Percentiles rank a stretch among this genome's conserved stretches.
Evolutionary conservation across 2,113 vertebrate species (phyloP).

Genomic region (Nothobranchius furzeri): DNA sequence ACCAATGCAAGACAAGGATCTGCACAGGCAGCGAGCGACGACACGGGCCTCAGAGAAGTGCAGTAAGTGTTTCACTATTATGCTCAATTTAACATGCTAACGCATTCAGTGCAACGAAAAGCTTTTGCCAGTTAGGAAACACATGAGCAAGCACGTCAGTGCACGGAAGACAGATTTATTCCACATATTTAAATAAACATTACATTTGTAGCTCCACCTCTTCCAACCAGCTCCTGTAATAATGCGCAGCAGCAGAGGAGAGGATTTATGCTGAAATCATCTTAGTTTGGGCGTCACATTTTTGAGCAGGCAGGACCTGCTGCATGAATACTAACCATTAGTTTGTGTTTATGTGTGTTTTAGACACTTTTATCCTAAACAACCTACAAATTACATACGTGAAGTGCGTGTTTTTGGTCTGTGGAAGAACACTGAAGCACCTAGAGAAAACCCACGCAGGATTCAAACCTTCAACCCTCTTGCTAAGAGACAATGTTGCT

Average conservation of each 20-base stretch:
- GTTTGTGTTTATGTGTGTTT: too few relatives aligned
- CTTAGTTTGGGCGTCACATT: too few relatives aligned
- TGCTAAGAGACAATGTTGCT: too few relatives aligned
- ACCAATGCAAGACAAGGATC: constrained; percentile 39
- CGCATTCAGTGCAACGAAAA: constrained; percentile 40
- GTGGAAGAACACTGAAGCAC: too few relatives aligned
- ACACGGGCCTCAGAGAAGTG: constrained; percentile 24
- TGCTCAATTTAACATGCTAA: constrained; percentile 53
- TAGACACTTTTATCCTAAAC: too few relatives aligned
- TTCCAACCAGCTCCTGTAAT: constrained; percentile 26
- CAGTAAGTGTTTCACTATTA: constrained; percentile 28
- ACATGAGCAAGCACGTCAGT: constrained; percentile 46
- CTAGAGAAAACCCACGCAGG: too few relatives aligned
- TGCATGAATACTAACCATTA: too few relatives aligned
- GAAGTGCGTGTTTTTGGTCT: too few relatives aligned
- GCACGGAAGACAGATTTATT: constrained; percentile 41
- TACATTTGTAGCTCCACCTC: constrained; percentile 30
- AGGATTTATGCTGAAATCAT: too few relatives aligned
- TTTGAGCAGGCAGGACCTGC: too few relatives aligned
- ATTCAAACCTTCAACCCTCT: too few relatives aligned
- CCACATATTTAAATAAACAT: constrained; percentile 45
- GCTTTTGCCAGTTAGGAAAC: constrained; percentile 31
- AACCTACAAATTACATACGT: too few relatives aligned
- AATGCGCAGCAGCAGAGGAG: not conserved
- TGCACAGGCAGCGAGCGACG: constrained; percentile 40